Evolutionary conservation across 2,888 invertebrate species (phyloP).

Genomic region (Thera britannica): DNA sequence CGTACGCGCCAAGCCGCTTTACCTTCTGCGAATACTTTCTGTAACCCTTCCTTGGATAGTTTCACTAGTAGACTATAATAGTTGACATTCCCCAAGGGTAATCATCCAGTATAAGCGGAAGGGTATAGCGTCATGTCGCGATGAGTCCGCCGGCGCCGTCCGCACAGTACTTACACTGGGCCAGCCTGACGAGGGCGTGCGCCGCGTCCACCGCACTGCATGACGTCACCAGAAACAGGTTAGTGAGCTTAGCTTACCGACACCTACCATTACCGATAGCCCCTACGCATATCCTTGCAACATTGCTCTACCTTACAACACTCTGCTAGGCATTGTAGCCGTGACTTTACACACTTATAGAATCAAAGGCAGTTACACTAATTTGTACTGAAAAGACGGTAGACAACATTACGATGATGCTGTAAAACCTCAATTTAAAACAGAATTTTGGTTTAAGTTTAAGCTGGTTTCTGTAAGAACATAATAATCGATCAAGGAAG

Average conservation of each 20-base stretch:
- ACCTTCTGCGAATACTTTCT: neutral
- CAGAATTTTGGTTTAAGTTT: too few species aligned
- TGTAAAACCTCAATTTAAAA: too few species aligned
- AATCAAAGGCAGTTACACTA: too few species aligned
- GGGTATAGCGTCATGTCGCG: neutral
- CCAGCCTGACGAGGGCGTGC: constrained; percentile 95
- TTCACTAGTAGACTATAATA: too few species aligned
- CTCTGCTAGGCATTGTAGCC: neutral
- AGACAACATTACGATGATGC: too few species aligned
- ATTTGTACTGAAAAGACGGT: too few species aligned
- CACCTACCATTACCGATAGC: constrained; percentile 25
- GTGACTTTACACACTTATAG: too few species aligned
- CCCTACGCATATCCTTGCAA: constrained; percentile 19
- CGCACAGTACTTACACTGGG: constrained; percentile 92
- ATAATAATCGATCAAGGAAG: too few species aligned
- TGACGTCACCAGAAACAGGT: constrained; percentile 56
- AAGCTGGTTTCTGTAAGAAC: too few species aligned
- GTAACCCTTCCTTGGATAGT: too few species aligned
- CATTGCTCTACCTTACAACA: neutral
- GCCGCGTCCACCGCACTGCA: constrained; percentile 87
- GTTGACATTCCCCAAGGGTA: too few species aligned
- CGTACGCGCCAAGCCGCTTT: constrained; percentile 23
- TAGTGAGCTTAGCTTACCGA: constrained; percentile 53
- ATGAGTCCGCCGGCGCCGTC: neutral
- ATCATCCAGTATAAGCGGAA: too few species aligned